Evolutionary conservation across 2,888 invertebrate species (phyloP).

Genomic region (Macaria notata): DNA sequence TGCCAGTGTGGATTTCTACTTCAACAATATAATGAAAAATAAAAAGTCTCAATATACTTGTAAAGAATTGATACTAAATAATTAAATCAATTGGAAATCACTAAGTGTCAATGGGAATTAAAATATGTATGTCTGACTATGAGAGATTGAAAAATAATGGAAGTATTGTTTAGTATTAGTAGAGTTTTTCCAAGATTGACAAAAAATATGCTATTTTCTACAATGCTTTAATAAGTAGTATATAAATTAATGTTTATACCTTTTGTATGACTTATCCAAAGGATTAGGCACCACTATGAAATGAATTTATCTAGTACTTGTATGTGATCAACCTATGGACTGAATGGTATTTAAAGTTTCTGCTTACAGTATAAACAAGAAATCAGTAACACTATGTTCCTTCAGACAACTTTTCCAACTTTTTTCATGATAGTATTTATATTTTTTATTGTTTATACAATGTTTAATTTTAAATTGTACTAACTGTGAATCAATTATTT

Average conservation of each 20-base stretch:
- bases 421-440: conserved; percentile 49
- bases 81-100: too few species aligned
- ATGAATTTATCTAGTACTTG: conserved; percentile 54
- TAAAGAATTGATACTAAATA: too few species aligned
- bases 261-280: conserved; percentile 51
- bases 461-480: conserved; percentile 52
- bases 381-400: neutral
- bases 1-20: conserved; percentile 27
- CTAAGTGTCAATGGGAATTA: too few species aligned
- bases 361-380: conserved; percentile 23
- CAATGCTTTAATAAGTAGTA: conserved; percentile 15
- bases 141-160: conserved; percentile 10
- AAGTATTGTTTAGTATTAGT: conserved; percentile 7
- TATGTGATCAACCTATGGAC: conserved; percentile 67
- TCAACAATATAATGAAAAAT: too few species aligned
- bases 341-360: conserved; percentile 52
- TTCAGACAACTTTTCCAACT: conserved; percentile 43
- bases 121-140: neutral
- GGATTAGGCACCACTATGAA: conserved; percentile 51
- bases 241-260: conserved; percentile 24
- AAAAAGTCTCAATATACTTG: too few species aligned
- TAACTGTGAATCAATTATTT: conserved; percentile 67
- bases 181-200: too few species aligned
- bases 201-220: conserved; percentile 6
- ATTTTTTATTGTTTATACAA: conserved; percentile 55